phyloP scores from a whole-genome alignment of 2,888 invertebrate genomes.

The Fragum whitleyi region DNA sequence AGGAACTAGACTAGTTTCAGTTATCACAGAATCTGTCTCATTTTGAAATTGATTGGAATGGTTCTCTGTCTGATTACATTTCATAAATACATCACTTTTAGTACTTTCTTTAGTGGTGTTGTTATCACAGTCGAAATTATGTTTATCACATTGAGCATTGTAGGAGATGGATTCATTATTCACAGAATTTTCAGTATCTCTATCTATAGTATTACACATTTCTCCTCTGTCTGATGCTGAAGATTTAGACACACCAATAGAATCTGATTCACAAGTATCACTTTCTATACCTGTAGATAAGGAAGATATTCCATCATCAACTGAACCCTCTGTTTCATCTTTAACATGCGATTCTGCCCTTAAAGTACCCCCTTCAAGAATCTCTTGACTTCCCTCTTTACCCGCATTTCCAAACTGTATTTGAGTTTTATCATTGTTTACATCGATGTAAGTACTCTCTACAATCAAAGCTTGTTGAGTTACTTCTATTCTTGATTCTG shows the following conservation, averaged over 20 bases:
- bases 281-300: no score
- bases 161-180: background rate
- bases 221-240: background rate
- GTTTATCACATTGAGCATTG: background rate
- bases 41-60: background rate
- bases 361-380: no score
- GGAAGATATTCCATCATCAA: background rate
- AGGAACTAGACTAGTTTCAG: background rate
- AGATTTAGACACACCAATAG: background rate
- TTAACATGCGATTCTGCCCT: no score
- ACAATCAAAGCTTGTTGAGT: background rate
- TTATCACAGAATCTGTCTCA: background rate
- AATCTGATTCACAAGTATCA: background rate
- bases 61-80: background rate
- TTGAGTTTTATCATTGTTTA: background rate
- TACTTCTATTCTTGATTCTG: background rate
- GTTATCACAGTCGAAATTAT: background rate
- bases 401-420: background rate
- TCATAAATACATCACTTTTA: background rate
- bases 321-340: no score
- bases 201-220: background rate
- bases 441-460: background rate
- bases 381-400: no score
- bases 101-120: background rate
- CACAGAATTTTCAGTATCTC: background rate